Base-by-base conservation (phyloP, 1,140 invertebrate species). In the Drosophila ercepeae region DNA sequence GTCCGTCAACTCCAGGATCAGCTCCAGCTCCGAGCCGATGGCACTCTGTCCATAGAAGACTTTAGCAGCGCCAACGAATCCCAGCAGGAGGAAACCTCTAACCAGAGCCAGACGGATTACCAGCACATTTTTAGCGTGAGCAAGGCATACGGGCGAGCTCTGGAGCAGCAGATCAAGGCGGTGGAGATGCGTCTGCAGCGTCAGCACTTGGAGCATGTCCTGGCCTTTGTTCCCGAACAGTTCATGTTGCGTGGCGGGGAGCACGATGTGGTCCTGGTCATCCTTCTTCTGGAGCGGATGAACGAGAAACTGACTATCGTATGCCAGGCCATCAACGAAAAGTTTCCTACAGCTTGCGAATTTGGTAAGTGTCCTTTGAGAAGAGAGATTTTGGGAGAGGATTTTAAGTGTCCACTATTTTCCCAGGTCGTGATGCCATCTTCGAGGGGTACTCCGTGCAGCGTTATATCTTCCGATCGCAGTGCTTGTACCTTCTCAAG, bases 301-400 rank as follows among this genome's bases (percentile, higher is more conserved):
- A 95, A 97, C 34, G 95, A 96, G 49, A 99, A 99, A 92, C 94
- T 96, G 3, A 97, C 98, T 48, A 96, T 99, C 51, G 93, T 99
- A 4, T 93, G 97, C 0, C 95, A 95, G 52, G 97, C 99, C 91
- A 94, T 98, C 0, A 93, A 95, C 59, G 97, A 99, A 53, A 94
- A 93, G 70, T 95, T 94, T 91, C 93, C 94, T 18, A 89, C 92
- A 3, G 92, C 94, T 39, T 91, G 92, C 21, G 93, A 93, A 55
- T 93, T 96, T 74, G 94, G 95, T 78, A 92, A 95, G 81, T 23
- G 5, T 23, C 14, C n/a, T 23, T 7, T n/a, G 9, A 9, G n/a
- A n/a, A n/a, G n/a, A n/a, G n/a, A 9, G 29, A 32, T 32, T 32
- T n/a, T 32, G 9, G 2, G 0, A 32, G 11, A 32, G 3, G 29